These are phyloP conservation scores for Spilosoma lubricipeda DNA, from an alignment of 2,888 invertebrate species.

Conservation along the genomic window DNA sequence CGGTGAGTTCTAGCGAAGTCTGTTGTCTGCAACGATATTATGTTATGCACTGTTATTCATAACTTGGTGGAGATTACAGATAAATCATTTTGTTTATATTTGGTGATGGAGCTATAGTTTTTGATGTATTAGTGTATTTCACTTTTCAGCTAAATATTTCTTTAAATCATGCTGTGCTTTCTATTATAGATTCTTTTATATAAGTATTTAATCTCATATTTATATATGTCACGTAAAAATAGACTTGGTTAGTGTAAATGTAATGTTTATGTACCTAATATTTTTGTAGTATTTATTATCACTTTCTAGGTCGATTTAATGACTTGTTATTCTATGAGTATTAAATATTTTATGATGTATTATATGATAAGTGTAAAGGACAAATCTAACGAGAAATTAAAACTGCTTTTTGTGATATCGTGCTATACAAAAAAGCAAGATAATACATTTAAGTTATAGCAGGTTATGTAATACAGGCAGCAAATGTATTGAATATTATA, in stretches of 20 bases:
- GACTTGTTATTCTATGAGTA: too few species aligned
- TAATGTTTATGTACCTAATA: background rate
- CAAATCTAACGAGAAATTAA: background rate
- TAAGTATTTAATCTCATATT: background rate
- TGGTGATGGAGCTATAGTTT: slow-evolving; percentile 44
- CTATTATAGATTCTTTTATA: background rate
- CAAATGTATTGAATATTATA: background rate
- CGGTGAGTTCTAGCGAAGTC: slow-evolving; percentile 89
- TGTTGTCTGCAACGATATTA: slow-evolving; percentile 42
- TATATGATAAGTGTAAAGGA: background rate
- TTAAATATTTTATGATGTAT: background rate
- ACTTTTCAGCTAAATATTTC: background rate
- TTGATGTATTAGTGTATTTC: slow-evolving; percentile 6
- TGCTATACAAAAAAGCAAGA: background rate
- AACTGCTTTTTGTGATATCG: background rate
- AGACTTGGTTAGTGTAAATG: background rate
- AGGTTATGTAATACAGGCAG: too few species aligned
- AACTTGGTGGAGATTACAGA: slow-evolving; percentile 67
- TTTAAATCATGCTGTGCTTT: background rate
- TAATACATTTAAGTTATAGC: background rate
- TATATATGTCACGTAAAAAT: background rate
- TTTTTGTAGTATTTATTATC: background rate
- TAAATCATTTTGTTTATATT: slow-evolving; percentile 16
- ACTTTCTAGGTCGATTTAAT: background rate
- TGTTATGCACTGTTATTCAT: slow-evolving; percentile 54